Evolutionary conservation across 2,888 invertebrate genomes (phyloP), one percentile per base, ranked within the genome.

Genomic region (Heliconius erato): DNA sequence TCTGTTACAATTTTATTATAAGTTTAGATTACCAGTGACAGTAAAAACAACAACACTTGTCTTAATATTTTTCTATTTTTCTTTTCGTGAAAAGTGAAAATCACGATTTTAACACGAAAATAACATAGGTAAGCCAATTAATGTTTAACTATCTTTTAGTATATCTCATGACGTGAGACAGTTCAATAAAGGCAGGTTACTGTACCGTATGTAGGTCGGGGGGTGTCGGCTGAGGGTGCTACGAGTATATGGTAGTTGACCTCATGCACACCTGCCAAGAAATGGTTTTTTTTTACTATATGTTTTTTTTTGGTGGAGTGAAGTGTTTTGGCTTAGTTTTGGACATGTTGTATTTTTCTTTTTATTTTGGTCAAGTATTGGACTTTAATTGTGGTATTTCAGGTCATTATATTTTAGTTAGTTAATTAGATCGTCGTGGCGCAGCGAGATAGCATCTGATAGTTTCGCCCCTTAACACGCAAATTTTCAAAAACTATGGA

Each of bases 151-250:
- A 76, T 76, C 68, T 77, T 40, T 28, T 78, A 63, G 26, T 79
- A 83, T 85, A 83, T 85, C 84, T 86, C 84, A 87, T 90, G 86
- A 88, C 90, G 90, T 90, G 91, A 88, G 90, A 88, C 87, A 85
- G 87, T 85, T 84, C 88, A 86, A 87, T 88, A 86, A 87, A 83
- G 82, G 83, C 80, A 80, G 93, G 92, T 92, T 92, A 89, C 85
- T 86, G 92, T 86, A 91, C 93, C 88, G 87, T 85, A 93, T 90
- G 84, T 92, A 89, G 92, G 92, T 92, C 92, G 90, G 79, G 79
- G 84, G 87, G 85, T 80, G 84, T n/a, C n/a, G 63, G n/a, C 63
- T 83, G 86, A 86, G 87, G 87, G 84, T 76, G 82, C 80, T 78
- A 71, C 80, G 67, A 67, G 67, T 82, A 76, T 79, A 82, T 80